Evolutionary conservation across 2,888 invertebrate genomes (phyloP).

Genomic region (Amphipyra berbera): DNA sequence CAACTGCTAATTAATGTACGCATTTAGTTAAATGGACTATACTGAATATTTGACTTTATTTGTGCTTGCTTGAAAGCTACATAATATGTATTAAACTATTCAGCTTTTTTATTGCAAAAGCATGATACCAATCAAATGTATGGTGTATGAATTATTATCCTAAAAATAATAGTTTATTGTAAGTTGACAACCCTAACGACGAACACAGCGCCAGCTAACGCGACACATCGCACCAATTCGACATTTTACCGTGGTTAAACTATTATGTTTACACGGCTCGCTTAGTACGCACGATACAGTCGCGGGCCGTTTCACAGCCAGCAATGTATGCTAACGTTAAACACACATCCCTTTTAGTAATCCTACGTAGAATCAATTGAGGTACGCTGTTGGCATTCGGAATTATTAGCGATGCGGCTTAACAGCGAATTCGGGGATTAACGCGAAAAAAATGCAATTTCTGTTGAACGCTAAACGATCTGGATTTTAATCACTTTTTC

Average conservation of each 20-base stretch:
- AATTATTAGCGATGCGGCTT: constrained; percentile 49
- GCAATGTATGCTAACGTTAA: constrained; percentile 63
- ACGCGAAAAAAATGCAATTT: constrained; percentile 46
- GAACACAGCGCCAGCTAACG: constrained; percentile 38
- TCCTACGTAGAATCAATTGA: constrained; percentile 37
- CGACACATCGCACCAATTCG: constrained; percentile 56
- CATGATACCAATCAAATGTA: background rate
- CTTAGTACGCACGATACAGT: constrained; percentile 65
- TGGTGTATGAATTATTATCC: background rate
- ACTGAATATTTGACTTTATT: no score
- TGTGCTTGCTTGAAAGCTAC: no score
- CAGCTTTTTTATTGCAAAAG: background rate
- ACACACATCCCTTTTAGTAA: constrained; percentile 28
- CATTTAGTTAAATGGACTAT: no score
- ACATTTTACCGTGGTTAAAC: constrained; percentile 72
- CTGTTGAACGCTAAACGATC: constrained; percentile 44
- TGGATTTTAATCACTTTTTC: constrained; percentile 45
- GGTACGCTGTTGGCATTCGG: constrained; percentile 46
- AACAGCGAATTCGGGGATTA: constrained; percentile 51
- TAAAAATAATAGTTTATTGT: background rate
- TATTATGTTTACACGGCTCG: constrained; percentile 78
- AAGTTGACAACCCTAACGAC: constrained; percentile 46
- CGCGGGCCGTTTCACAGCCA: constrained; percentile 58
- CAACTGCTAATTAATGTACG: background rate
- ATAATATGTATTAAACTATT: no score